Evolutionary conservation across 1,140 invertebrate species (phyloP).

Genomic region (Drosophila suzukii): DNA sequence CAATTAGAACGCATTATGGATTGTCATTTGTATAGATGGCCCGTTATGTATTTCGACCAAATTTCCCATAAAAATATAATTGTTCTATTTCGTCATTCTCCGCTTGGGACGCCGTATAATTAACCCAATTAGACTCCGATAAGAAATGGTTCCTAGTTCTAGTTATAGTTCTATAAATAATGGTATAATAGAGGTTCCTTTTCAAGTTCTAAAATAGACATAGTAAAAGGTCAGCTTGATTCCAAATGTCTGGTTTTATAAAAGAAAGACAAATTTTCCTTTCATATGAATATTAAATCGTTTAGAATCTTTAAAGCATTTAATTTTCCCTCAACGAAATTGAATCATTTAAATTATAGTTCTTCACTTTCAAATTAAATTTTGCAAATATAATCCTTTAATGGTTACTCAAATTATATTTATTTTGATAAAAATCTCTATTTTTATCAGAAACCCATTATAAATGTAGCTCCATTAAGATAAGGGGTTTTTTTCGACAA

Average conservation of each 20-base stretch:
- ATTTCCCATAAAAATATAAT: conserved; percentile 12
- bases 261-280: neutral
- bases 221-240: neutral
- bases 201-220: neutral
- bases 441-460: neutral
- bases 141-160: conserved; percentile 2
- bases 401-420: too few relatives aligned
- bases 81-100: conserved; percentile 10
- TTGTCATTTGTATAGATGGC: conserved; percentile 23
- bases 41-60: conserved; percentile 13
- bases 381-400: too few relatives aligned
- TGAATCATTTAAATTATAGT: too few relatives aligned
- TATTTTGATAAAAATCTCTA: too few relatives aligned
- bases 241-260: neutral
- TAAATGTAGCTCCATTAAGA: neutral
- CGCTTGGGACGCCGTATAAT: neutral
- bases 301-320: too few relatives aligned
- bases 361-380: too few relatives aligned
- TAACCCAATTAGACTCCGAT: conserved; percentile 23
- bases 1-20: conserved; percentile 43
- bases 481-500: conserved; percentile 5
- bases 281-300: neutral
- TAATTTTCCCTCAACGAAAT: too few relatives aligned
- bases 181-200: neutral
- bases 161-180: neutral